A percentile compares a stretch with the other conserved stretches of the same genome.
Evolutionary conservation across 2,888 invertebrate species (phyloP).

Genomic region (Rhyacophila evoluta): DNA sequence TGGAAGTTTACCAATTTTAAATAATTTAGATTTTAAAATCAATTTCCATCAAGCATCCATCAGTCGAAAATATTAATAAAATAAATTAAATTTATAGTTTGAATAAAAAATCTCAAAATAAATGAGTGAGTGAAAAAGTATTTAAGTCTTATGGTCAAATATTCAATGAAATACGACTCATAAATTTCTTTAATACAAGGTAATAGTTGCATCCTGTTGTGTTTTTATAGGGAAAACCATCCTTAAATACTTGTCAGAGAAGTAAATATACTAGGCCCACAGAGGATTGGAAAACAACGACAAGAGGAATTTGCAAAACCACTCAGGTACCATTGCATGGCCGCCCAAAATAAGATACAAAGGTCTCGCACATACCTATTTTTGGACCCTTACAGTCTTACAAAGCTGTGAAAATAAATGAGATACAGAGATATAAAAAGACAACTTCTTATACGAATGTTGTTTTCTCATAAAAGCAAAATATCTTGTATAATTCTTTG

Average conservation of each 20-base stretch:
- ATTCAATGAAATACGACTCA: no score
- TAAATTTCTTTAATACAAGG: no score
- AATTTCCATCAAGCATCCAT: no score
- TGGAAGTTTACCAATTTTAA: no score
- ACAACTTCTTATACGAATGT: no score
- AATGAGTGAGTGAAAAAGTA: no score
- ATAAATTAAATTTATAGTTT: no score
- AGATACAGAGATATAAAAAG: neutral
- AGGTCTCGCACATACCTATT: neutral
- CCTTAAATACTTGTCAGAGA: neutral
- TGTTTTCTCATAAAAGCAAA: neutral
- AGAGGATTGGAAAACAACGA: neutral
- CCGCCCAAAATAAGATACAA: slow-evolving; percentile 4
- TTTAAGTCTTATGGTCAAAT: no score
- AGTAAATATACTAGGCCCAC: neutral
- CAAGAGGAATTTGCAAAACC: neutral
- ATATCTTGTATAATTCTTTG: no score
- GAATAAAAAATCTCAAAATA: no score
- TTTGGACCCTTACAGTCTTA: neutral
- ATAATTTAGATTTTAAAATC: no score
- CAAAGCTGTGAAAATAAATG: neutral
- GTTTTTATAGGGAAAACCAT: neutral
- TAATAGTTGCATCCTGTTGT: neutral
- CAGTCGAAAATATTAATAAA: no score
- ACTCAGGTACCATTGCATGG: neutral